Evolutionary conservation across 2,888 invertebrate genomes (phyloP), one percentile per base, ranked within the genome.

Genomic region (Netelia virgata): DNA sequence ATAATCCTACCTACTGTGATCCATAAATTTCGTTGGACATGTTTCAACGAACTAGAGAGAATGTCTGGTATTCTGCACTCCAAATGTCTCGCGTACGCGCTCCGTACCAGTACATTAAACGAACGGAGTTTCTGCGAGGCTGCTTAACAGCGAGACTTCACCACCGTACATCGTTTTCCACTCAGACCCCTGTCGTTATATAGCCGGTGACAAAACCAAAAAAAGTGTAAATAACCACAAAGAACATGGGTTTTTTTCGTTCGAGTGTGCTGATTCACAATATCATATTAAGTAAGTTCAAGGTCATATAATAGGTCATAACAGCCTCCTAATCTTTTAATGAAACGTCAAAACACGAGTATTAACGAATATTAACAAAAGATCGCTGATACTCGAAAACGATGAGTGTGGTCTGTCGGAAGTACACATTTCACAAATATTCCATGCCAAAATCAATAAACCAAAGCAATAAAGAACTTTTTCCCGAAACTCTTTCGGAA

Each of bases 71-170:
- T 8, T 57, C 10, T 18, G 20, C 16, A 10, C 57, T 68, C 50
- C 50, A 14, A 20, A 68, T 43, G 43, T 43, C 11, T 5, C 50
- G 68, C 47, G 28, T 18, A 18, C 16, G n/a, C 16, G 53, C n/a
- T 53, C 53, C 16, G 53, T 16, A 53, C 16, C n/a, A 5, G 55
- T 55, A 14, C 55, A 16, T 47, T 11, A 63, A 53, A 63, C 28
- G 28, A 63, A 23, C 16, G n/a, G 16, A 47, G 61, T 61, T 14
- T 61, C 20, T 50, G 63, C 74, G 74, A 63, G 61, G 50, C 63
- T n/a, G 63, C 28, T 61, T 10, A 63, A 61, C 74, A 43, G 74
- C 74, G 63, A 63, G 50, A 74, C 50, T 16, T 3, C 55, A 74
- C 61, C 74, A 28, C 36, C 43, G 18, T 47, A 63, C 50, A 63